Evolutionary conservation across 2,888 invertebrate genomes (phyloP), one percentile per base, ranked within the genome.

Genomic region (Pherbina coryleti): DNA sequence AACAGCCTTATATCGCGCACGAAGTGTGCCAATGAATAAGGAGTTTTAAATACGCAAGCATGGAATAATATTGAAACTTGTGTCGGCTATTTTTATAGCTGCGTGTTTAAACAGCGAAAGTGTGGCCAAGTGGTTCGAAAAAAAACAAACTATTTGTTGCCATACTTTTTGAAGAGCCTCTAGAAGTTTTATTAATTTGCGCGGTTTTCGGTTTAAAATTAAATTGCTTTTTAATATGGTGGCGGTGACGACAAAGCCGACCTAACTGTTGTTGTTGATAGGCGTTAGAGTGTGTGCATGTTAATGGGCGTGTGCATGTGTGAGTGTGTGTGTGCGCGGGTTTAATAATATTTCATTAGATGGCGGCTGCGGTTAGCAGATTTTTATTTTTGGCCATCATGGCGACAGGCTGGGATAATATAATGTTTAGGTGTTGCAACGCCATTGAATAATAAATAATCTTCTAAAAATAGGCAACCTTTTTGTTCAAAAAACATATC

Each of bases 211-310:
- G 67, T 67, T 34, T 37, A 7, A 67, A 67, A 67, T 67, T 67
- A 67, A 67, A 67, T 67, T 67, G 67, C 67, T 67, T 67, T 67
- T 67, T 44, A 67, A 67, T 44, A 44, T 67, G 67, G 67, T 8
- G 28, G 64, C 64, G 34, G n/a, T 64, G 64, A 64, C 28, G 34
- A 34, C 19, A 17, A 34, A 31, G 64, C 17, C 8, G 34, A 64
- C n/a, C 31, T 17, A 25, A 14, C 17, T 22, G 19, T 17, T 37
- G 66, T 28, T 37, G 66, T n/a, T 66, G 66, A 62, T 62, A 28
- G 62, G 25, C 44, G 44, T 31, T 37, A 8, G 37, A 8, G 37
- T 37, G 37, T 37, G 8, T 37, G 1, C 1, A 37, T 37, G 66
- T n/a, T 66, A 7, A 31, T 62, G 28, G 9, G 25, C 2, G 44